Percentiles rank a stretch among this genome's conserved stretches.
Conservation (phyloP, 2,113 vertebrate genomes). For the Chionomys nivalis region DNA sequence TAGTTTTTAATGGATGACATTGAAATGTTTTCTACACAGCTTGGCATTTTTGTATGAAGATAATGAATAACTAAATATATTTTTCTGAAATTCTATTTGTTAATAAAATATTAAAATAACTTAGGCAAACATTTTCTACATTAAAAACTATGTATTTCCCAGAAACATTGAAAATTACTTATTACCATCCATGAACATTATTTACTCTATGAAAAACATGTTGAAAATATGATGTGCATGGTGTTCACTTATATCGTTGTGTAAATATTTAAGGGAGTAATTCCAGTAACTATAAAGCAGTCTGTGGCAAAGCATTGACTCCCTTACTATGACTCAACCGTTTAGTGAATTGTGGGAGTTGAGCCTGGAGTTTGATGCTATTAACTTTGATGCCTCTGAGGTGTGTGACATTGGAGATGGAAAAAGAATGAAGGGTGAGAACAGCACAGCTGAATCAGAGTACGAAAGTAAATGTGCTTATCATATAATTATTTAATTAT, state of each 20-base stretch:
- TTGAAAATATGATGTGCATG: neutral
- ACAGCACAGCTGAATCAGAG: neutral
- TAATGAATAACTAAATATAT: neutral
- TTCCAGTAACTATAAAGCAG: neutral
- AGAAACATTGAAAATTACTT: neutral
- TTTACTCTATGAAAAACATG: neutral
- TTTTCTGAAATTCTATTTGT: neutral
- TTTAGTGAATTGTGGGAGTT: neutral
- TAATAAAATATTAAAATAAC: neutral
- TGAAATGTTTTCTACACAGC: neutral
- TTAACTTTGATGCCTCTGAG: neutral
- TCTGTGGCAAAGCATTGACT: neutral
- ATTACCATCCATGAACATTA: neutral
- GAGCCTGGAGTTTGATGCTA: neutral
- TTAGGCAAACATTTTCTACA: neutral
- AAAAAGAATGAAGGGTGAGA: accelerated
- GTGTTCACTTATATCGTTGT: neutral
- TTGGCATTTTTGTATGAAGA: neutral
- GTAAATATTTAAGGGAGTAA: neutral
- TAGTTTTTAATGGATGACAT: neutral
- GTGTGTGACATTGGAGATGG: neutral
- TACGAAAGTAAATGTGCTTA: neutral
- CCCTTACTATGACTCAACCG: too few relatives aligned
- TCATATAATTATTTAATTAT: too few relatives aligned
- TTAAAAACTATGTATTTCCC: neutral